phyloP scores from a whole-genome alignment of 2,113 vertebrate genomes.

The human region GRCh38 chr16:25032501-25033000 shows the following conservation, averaged over 20 bases:
- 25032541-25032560: not conserved
- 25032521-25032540: not conserved
- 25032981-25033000: no score
- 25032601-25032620: not conserved
- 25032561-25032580: not conserved
- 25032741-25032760: not conserved
- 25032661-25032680: not conserved
- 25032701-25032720: not conserved
- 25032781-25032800: not conserved
- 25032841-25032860: fast-evolving
- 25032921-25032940: no score
- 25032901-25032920: no score
- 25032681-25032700: not conserved
- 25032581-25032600: not conserved
- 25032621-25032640: not conserved
- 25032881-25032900: no score
- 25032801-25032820: not conserved
- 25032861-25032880: no score
- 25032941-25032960: no score
- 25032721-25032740: not conserved
- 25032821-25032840: not conserved
- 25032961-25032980: no score
- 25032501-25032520: not conserved
- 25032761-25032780: not conserved
- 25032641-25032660: not conserved